Evolutionary conservation across 2,113 vertebrate genomes (phyloP).

Genomic region (Speoplatyrhinus poulsoni): DNA sequence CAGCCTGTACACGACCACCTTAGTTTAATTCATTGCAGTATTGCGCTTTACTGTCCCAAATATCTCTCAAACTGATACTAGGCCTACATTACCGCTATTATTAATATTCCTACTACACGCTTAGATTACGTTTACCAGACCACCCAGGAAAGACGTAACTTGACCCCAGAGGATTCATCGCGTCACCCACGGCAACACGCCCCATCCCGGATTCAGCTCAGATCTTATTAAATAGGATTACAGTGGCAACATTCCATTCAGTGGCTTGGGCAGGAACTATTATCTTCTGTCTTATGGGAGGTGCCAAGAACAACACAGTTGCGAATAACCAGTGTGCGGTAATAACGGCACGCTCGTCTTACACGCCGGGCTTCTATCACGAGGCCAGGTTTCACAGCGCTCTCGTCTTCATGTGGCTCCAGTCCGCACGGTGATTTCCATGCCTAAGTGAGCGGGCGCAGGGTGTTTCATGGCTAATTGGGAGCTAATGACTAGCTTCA

Average conservation of each 20-base stretch:
- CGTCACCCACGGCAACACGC: constrained; percentile 52
- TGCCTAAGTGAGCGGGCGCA: constrained; percentile 41
- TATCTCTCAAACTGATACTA: not conserved
- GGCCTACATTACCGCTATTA: no score
- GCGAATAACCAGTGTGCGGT: constrained; percentile 65
- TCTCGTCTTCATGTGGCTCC: constrained; percentile 14
- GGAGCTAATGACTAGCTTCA: constrained; percentile 50
- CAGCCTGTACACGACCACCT: no score
- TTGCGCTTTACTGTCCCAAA: no score
- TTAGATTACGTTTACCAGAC: not conserved
- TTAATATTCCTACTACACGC: no score
- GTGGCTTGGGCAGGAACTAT: constrained; percentile 63
- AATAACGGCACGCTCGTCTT: constrained; percentile 43
- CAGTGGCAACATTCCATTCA: constrained; percentile 67
- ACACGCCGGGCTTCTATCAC: constrained; percentile 9
- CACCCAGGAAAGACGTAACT: constrained; percentile 26
- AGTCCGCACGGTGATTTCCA: constrained; percentile 33
- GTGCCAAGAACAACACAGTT: constrained; percentile 64
- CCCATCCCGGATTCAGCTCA: constrained; percentile 50
- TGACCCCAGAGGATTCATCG: constrained; percentile 50
- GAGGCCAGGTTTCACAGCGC: not conserved
- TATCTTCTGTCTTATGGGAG: constrained; percentile 66
- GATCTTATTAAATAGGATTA: constrained; percentile 74
- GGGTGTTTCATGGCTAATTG: constrained; percentile 51
- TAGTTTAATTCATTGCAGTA: not conserved